Conservation (phyloP, 2,113 vertebrate species). For the Carassius carassius region DNA sequence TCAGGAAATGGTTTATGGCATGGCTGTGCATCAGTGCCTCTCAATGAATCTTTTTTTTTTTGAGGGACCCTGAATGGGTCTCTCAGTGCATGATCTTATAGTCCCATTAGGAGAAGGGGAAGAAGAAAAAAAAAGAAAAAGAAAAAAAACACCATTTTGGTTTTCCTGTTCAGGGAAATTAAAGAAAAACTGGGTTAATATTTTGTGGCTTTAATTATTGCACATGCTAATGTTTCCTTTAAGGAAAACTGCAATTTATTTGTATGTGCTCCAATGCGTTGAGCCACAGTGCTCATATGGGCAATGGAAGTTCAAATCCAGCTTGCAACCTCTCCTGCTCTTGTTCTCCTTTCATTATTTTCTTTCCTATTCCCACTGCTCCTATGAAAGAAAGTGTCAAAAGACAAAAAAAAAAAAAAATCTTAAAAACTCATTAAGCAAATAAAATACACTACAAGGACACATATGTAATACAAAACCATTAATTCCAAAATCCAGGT, state of each 20-base stretch:
- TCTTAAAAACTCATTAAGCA: not conserved
- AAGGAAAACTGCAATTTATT: not conserved
- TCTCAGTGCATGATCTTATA: not conserved
- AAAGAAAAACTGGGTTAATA: not conserved
- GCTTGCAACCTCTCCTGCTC: not conserved
- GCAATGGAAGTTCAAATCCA: not conserved
- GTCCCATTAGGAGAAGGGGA: not conserved
- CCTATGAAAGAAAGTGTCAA: not conserved
- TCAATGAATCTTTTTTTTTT: not conserved
- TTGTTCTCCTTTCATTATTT: not conserved
- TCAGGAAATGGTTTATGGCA: constrained; percentile 26
- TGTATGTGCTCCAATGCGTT: not conserved
- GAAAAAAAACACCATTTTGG: not conserved
- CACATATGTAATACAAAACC: too few species aligned
- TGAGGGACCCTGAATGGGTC: not conserved
- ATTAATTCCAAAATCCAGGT: not conserved
- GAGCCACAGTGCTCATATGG: not conserved
- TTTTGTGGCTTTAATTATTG: not conserved
- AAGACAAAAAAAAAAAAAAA: not conserved
- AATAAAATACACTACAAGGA: not conserved
- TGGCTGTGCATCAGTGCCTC: not conserved
- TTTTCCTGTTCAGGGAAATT: not conserved
- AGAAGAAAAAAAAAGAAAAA: not conserved
- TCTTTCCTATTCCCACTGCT: not conserved
- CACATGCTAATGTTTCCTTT: not conserved